Conservation (phyloP, 2,888 invertebrate genomes). For the Polydesmus complanatus region DNA sequence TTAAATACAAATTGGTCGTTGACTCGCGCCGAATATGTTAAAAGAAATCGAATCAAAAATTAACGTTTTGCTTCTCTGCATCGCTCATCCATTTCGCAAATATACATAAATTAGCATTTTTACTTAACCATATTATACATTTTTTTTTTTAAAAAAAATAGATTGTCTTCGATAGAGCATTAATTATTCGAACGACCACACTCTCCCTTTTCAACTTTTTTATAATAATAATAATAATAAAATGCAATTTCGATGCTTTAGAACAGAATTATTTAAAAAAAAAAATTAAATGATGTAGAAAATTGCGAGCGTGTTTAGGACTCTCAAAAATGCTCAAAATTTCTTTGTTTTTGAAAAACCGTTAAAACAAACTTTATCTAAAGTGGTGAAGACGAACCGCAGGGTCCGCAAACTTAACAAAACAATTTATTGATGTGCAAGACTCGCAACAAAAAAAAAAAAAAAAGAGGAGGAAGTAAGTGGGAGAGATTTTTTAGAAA, state of each 20-base stretch:
- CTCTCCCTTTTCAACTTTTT: no score
- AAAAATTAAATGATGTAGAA: neutral
- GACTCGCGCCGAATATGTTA: no score
- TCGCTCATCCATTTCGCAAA: no score
- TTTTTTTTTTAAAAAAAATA: no score
- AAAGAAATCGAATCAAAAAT: no score
- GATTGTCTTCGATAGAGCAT: no score
- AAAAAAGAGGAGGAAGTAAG: neutral
- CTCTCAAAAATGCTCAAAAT: neutral
- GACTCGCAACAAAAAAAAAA: neutral
- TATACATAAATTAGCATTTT: no score
- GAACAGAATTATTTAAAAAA: neutral
- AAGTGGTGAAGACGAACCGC: neutral
- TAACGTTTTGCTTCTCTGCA: no score
- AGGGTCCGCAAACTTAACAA: neutral
- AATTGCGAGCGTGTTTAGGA: neutral
- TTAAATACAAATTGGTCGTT: no score
- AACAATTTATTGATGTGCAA: neutral
- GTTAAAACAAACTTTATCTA: neutral
- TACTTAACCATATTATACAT: no score
- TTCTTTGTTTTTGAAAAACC: neutral
- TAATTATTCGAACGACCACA: no score
- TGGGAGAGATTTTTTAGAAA: neutral
- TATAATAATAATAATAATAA: no score
- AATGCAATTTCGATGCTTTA: neutral